Percentiles rank a stretch among this genome's conserved stretches.
These are phyloP conservation scores for Ceratosolen fusciceps DNA, from an alignment of 1,140 invertebrate species.

Conservation along the genomic window DNA sequence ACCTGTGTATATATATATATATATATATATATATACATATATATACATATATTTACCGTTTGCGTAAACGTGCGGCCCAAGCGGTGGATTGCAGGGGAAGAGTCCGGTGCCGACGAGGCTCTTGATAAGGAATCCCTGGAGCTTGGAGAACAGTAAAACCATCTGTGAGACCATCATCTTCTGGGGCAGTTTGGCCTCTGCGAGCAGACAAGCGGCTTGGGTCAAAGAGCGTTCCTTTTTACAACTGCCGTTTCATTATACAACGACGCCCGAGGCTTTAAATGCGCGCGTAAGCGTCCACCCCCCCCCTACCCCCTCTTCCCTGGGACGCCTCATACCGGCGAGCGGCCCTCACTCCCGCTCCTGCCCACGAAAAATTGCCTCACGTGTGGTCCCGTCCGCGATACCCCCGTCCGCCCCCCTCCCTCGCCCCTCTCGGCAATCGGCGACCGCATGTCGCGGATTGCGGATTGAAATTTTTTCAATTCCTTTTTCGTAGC, in stretches of 20 bases:
- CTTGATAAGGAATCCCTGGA: slow-evolving; percentile 65
- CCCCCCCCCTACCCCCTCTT: not conserved
- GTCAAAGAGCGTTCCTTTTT: slow-evolving; percentile 18
- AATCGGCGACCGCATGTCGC: not conserved
- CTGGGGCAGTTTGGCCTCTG: slow-evolving; percentile 62
- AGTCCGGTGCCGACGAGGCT: slow-evolving; percentile 59
- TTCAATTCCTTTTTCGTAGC: slow-evolving; percentile 4
- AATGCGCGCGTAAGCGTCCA: not conserved
- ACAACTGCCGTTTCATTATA: not conserved
- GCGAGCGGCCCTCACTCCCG: not conserved
- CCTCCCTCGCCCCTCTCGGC: no score
- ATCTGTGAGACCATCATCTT: slow-evolving; percentile 64
- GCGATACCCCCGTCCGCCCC: not conserved
- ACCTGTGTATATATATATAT: slow-evolving; percentile 31
- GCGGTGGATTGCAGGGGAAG: slow-evolving; percentile 68
- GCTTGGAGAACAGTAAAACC: slow-evolving; percentile 66
- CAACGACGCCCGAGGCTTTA: not conserved
- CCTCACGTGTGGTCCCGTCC: slow-evolving; percentile 34
- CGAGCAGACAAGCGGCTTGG: slow-evolving; percentile 18
- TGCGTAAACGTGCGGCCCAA: slow-evolving; percentile 64
- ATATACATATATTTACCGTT: slow-evolving; percentile 68
- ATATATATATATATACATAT: no score
- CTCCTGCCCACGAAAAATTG: slow-evolving; percentile 2
- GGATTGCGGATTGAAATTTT: slow-evolving; percentile 16
- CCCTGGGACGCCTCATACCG: not conserved